phyloP scores from a whole-genome alignment of 2,797 vertebrate genomes.

The Dipus sagitta region DNA sequence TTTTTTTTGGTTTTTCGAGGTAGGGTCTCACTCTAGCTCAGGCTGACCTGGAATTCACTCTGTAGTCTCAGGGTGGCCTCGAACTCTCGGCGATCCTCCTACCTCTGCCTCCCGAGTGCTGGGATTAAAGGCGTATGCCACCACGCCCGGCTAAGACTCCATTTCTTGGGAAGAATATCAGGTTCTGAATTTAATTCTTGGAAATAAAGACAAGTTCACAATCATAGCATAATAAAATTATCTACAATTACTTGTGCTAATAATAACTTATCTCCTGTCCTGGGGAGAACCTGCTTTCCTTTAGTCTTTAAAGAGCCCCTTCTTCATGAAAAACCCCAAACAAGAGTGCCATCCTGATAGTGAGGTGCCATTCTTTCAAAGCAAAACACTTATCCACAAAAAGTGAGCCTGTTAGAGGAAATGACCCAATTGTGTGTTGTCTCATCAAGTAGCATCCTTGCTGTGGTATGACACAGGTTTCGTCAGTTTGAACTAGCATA shows the following conservation, averaged over 20 bases:
- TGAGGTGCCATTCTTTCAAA: neutral
- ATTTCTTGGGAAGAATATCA: constrained; percentile 33
- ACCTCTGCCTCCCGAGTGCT: no score
- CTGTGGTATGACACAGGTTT: neutral
- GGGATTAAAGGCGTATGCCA: no score
- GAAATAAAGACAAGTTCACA: constrained; percentile 23
- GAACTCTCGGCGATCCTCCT: no score
- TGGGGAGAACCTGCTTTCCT: neutral
- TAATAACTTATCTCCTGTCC: neutral
- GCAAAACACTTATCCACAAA: neutral
- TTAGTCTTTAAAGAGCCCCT: neutral
- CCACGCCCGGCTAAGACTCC: no score
- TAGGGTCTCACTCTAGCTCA: no score
- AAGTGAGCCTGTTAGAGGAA: neutral
- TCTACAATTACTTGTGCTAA: neutral
- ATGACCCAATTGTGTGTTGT: neutral
- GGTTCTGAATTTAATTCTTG: constrained; percentile 47
- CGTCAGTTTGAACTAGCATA: neutral
- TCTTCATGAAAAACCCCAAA: neutral
- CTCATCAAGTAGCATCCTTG: neutral
- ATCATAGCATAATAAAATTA: neutral
- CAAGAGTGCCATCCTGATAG: neutral
- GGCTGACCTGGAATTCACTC: no score
- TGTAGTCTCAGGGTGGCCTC: no score
- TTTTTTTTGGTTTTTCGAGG: no score